These are phyloP conservation scores for Platysternon megacephalum DNA, from an alignment of 2,113 vertebrate species.

Conservation along the genomic window DNA sequence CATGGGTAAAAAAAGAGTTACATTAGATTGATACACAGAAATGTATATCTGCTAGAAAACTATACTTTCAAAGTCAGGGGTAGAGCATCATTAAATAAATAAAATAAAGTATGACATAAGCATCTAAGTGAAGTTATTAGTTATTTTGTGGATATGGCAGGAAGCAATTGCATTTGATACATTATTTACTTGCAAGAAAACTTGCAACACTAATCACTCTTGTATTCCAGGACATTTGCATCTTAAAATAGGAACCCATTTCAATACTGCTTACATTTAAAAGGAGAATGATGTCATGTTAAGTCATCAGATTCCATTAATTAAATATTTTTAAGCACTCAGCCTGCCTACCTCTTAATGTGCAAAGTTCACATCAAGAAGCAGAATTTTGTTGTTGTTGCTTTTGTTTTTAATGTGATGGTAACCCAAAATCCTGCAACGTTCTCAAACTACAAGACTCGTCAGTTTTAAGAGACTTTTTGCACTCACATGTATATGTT, in stretches of 20 bases:
- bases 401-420: not conserved
- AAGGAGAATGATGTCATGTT: not conserved
- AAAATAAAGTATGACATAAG: constrained; percentile 7
- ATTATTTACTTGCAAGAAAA: constrained; percentile 53
- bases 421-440: not conserved
- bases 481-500: constrained; percentile 25
- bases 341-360: not conserved
- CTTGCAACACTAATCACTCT: not conserved
- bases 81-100: constrained; percentile 4
- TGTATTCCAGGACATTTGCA: not conserved
- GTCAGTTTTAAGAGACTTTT: not conserved
- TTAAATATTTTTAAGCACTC: not conserved
- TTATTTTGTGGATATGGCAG: not conserved
- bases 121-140: constrained; percentile 3
- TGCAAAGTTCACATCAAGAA: not conserved
- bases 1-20: not conserved
- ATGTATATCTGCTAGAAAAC: not conserved
- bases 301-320: not conserved
- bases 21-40: not conserved
- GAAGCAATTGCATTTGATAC: constrained; percentile 9
- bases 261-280: constrained; percentile 20
- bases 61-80: not conserved
- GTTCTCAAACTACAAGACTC: not conserved
- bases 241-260: constrained; percentile 1
- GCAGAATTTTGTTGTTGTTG: not conserved